Evolutionary conservation across 1,140 invertebrate genomes (phyloP).

Genomic region (Lepidurus packardi): DNA sequence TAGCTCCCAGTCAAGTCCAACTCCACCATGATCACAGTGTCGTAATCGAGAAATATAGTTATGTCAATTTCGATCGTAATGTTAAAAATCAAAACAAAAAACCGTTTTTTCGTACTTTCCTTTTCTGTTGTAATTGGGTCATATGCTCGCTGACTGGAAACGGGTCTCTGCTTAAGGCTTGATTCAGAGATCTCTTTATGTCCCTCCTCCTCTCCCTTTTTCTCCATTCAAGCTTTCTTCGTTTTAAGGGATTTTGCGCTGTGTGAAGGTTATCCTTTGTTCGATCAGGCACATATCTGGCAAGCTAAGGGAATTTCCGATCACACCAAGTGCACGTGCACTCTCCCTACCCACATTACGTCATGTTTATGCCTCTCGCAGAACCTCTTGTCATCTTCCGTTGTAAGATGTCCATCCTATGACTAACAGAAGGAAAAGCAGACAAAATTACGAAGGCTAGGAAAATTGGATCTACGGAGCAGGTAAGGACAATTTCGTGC

Average conservation of each 20-base stretch:
- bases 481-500: too few relatives aligned
- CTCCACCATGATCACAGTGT: background rate
- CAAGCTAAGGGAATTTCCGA: slow-evolving; percentile 4
- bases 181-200: too few relatives aligned
- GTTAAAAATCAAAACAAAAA: background rate
- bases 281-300: background rate
- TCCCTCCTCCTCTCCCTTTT: background rate
- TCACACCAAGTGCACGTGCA: background rate
- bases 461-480: too few relatives aligned
- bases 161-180: too few relatives aligned
- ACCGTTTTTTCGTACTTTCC: too few relatives aligned
- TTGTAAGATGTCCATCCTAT: background rate
- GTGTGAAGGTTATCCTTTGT: background rate
- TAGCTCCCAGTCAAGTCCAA: background rate
- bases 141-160: too few relatives aligned
- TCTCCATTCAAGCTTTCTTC: background rate
- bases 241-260: background rate
- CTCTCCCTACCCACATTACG: background rate
- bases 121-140: too few relatives aligned
- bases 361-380: background rate
- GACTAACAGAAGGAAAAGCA: background rate
- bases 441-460: too few relatives aligned
- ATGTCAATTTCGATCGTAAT: background rate
- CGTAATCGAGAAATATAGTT: background rate
- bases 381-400: background rate